A percentile compares a stretch with the other conserved stretches of the same genome.
phyloP scores from a whole-genome alignment of 1,140 invertebrate species.

The Calephelis virginiensis region DNA sequence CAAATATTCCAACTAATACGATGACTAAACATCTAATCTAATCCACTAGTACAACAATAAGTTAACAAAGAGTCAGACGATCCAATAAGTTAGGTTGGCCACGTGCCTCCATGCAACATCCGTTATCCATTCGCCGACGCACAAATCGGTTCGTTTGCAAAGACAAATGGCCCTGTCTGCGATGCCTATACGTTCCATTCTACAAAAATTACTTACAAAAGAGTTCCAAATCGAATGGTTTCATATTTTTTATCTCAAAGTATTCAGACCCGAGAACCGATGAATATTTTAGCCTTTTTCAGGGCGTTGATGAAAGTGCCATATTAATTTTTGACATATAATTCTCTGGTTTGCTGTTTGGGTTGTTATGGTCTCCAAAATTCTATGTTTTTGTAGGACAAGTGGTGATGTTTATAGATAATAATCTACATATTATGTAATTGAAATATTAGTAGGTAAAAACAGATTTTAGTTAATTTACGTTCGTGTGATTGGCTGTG shows the following conservation, averaged over 20 bases:
- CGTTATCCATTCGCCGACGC: conserved; percentile 68
- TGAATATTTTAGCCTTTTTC: conserved; percentile 16
- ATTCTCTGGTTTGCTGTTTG: not conserved
- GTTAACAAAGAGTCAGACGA: conserved; percentile 45
- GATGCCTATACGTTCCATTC: conserved; percentile 59
- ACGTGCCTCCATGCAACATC: conserved; percentile 62
- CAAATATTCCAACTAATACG: not conserved
- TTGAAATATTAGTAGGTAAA: too few species aligned
- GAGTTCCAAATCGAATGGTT: conserved; percentile 12
- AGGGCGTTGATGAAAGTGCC: conserved; percentile 8
- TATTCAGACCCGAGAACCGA: conserved; percentile 32
- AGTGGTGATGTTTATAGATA: not conserved
- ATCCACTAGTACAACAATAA: conserved; percentile 57
- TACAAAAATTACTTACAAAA: conserved; percentile 57
- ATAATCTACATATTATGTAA: too few species aligned
- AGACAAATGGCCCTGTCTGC: conserved; percentile 70
- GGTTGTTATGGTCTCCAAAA: not conserved
- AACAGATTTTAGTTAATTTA: too few species aligned
- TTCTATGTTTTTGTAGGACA: not conserved
- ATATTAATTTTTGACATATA: conserved; percentile 16
- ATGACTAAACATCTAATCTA: conserved; percentile 38
- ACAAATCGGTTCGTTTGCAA: conserved; percentile 75
- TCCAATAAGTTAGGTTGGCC: conserved; percentile 66
- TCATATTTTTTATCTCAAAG: conserved; percentile 14
- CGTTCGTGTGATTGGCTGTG: too few species aligned